Conservation (phyloP, 1,140 invertebrate species). For the Catajapyx aquilonaris region DNA sequence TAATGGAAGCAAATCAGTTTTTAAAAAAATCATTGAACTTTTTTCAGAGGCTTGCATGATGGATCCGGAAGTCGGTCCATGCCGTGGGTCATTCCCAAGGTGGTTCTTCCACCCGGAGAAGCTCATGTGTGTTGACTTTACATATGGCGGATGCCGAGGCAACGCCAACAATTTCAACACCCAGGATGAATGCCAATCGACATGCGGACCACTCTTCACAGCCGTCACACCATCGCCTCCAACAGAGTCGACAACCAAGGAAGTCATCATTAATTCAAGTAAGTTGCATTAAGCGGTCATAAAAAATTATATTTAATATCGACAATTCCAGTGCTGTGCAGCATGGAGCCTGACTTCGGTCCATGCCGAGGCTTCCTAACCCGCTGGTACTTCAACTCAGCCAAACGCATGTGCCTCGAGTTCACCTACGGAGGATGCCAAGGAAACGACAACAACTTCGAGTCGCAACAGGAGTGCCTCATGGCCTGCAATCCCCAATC, state of each 20-base stretch:
- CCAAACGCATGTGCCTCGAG: slow-evolving; percentile 22
- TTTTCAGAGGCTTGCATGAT: slow-evolving; percentile 52
- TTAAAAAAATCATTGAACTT: no score
- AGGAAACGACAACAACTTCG: slow-evolving; percentile 20
- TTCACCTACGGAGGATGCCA: slow-evolving; percentile 18
- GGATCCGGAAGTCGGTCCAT: slow-evolving; percentile 48
- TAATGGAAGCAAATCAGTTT: no score
- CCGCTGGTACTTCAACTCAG: slow-evolving; percentile 28
- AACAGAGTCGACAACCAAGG: neutral
- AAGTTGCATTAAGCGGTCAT: neutral
- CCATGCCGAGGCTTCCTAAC: slow-evolving; percentile 26
- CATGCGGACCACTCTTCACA: slow-evolving; percentile 27
- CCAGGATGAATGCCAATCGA: slow-evolving; percentile 46
- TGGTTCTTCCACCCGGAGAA: slow-evolving; percentile 58
- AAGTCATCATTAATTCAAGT: neutral
- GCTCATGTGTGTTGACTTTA: slow-evolving; percentile 55
- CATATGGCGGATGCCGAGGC: slow-evolving; percentile 74
- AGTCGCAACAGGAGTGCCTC: slow-evolving; percentile 13
- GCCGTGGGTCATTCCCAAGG: slow-evolving; percentile 53
- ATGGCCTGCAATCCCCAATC: slow-evolving; percentile 5
- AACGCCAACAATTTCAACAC: slow-evolving; percentile 72
- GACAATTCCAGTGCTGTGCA: neutral
- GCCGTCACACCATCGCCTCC: neutral
- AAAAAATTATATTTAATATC: neutral
- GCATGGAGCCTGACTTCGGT: slow-evolving; percentile 16